Evolutionary conservation across 2,113 vertebrate genomes (phyloP), one percentile per base, ranked within the genome.

Genomic region (Petromus typicus): DNA sequence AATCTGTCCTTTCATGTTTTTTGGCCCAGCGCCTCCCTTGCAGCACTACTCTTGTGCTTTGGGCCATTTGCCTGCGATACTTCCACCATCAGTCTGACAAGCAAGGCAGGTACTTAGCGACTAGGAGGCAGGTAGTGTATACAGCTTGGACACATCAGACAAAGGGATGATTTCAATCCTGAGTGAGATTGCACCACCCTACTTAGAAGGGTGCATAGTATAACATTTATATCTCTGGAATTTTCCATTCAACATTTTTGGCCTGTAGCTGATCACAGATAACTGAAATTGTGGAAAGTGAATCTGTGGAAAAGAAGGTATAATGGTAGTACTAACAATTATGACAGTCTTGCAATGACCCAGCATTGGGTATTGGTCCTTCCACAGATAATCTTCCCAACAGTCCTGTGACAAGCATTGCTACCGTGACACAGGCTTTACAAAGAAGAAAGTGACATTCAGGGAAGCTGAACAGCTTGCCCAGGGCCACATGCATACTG

Each of bases 291-390:
- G 7, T 13, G 37, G 37, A 48, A 66, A 48, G 25, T 45, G 23
- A 89, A 63, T 40, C 45, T 8, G 23, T 66, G 37, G 37, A 71
- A 3, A 40, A 57, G 40, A 59, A 43, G n/a, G 30, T 22, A 64
- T 56, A n/a, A 40, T 3, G 34, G 59, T 22, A 51, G 16, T 3
- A 43, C 16, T 3, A 45, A 43, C 14, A 11, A 43, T 37, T 10
- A 43, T 0, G 18, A 23, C 0, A 7, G 3, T 48, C 30, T 30
- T 2, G 1, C 13, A 3, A 1, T 1, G 32, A 88, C 1, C 22
- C 34, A 45, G 80, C 43, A 22, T 16, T 8, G 3, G 23, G 45
- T 59, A 45, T 27, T 37, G 11, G 32, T 22, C 25, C 32, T 66
- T 45, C 5, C 5, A 57, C 11, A 56, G 6, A 25, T 11, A 43